Percentiles rank a stretch among this genome's conserved stretches.
Conservation (phyloP, 2,888 invertebrate genomes). For the Rhagium mordax region DNA sequence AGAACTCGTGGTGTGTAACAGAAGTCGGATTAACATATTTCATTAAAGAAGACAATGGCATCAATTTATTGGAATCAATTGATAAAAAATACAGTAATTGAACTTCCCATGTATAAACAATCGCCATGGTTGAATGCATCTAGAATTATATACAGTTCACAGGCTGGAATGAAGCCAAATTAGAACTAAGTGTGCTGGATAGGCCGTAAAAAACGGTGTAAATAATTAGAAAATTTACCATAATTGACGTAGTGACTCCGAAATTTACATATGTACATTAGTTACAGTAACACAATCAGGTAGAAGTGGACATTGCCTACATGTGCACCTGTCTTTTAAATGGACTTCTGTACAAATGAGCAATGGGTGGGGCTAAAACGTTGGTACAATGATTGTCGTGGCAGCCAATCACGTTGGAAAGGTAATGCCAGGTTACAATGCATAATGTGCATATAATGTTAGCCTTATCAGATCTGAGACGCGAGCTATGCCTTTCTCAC, state of each 20-base stretch:
- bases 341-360: conserved; percentile 56
- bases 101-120: conserved; percentile 48
- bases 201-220: conserved; percentile 18
- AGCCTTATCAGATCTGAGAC: conserved; percentile 64
- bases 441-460: conserved; percentile 68
- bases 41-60: conserved; percentile 33
- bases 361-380: conserved; percentile 68
- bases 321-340: conserved; percentile 62
- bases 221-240: conserved; percentile 64
- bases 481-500: conserved; percentile 61
- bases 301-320: conserved; percentile 30
- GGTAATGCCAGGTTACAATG: conserved; percentile 70
- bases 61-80: conserved; percentile 14
- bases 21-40: conserved; percentile 24
- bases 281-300: conserved; percentile 62
- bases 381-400: conserved; percentile 69
- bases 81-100: conserved; percentile 37
- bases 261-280: conserved; percentile 67
- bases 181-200: conserved; percentile 50
- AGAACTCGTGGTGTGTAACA: conserved; percentile 2
- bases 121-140: conserved; percentile 54
- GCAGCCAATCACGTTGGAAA: conserved; percentile 69
- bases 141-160: conserved; percentile 37
- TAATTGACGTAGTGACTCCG: conserved; percentile 64
- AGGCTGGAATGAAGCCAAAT: conserved; percentile 36